Evolutionary conservation across 2,888 invertebrate genomes (phyloP).

Genomic region (Dolomedes plantarius): DNA sequence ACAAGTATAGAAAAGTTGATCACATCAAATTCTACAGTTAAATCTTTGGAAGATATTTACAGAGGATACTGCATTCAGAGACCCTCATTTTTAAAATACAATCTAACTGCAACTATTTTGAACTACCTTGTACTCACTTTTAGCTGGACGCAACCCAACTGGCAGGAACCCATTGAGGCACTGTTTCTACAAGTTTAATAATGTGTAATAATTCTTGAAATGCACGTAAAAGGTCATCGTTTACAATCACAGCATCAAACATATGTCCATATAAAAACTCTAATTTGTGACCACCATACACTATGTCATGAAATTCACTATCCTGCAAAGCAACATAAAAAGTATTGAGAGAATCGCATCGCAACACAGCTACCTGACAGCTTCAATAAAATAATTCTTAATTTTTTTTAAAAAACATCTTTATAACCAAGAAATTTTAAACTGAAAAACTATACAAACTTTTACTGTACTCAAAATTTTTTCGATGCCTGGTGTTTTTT

Average conservation of each 20-base stretch:
- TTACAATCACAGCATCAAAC: constrained; percentile 95
- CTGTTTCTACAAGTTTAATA: constrained; percentile 90
- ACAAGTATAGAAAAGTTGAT: constrained; percentile 61
- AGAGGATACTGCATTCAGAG: neutral
- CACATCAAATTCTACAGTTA: constrained; percentile 49
- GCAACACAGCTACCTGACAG: neutral
- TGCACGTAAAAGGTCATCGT: constrained; percentile 90
- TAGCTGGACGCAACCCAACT: constrained; percentile 82
- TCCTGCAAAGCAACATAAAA: constrained; percentile 83
- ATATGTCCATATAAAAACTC: constrained; percentile 94
- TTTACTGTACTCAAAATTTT: too few relatives aligned
- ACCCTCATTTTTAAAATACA: neutral
- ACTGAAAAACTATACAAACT: too few relatives aligned
- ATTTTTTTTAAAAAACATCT: neutral
- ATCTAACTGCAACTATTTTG: constrained; percentile 53
- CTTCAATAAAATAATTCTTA: neutral
- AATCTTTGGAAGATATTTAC: neutral
- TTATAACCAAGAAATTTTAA: too few relatives aligned
- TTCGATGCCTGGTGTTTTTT: too few relatives aligned
- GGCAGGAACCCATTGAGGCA: constrained; percentile 96
- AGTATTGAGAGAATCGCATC: constrained; percentile 31
- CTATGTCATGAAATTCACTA: constrained; percentile 91
- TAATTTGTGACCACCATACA: constrained; percentile 89
- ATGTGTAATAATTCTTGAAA: constrained; percentile 89
- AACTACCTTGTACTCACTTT: constrained; percentile 30